A percentile compares a stretch with the other conserved stretches of the same genome.
phyloP scores from a whole-genome alignment of 2,797 vertebrate genomes.

The Gallirallus australis region DNA sequence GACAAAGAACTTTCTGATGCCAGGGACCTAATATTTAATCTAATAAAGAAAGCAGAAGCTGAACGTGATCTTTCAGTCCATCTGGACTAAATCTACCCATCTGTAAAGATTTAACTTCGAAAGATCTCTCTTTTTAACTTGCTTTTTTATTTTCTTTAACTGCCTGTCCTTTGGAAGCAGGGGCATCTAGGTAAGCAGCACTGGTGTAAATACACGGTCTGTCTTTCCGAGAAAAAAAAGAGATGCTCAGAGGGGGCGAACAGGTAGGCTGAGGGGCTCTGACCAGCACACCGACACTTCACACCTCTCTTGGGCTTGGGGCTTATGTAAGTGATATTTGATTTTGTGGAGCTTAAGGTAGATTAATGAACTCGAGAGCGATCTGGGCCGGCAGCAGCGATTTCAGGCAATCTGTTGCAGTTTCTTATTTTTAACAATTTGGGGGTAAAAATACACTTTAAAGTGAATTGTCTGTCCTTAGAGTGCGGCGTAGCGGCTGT shows the following conservation, averaged over 20 bases:
- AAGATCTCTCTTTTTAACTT: not conserved
- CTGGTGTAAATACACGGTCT: not conserved
- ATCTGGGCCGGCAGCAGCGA: not conserved
- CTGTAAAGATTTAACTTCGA: not conserved
- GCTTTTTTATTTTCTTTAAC: not conserved
- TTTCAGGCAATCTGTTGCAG: not conserved
- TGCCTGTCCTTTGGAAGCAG: not conserved
- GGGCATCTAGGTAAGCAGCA: not conserved
- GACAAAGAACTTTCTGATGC: not conserved
- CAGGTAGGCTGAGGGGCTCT: not conserved
- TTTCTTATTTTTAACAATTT: not conserved
- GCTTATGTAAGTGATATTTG: not conserved
- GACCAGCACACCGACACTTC: accelerated
- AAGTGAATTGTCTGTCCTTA: not conserved
- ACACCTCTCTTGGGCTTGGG: accelerated
- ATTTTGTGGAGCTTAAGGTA: not conserved
- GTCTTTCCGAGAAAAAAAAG: not conserved
- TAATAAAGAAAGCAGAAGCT: not conserved
- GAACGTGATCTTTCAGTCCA: not conserved
- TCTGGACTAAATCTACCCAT: not conserved
- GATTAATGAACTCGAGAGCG: not conserved
- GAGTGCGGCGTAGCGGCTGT: accelerated
- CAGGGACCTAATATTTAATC: not conserved
- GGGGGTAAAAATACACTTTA: accelerated
- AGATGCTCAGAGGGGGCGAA: accelerated